Evolutionary conservation across 2,888 invertebrate species (phyloP).

Genomic region (Euphydryas editha): DNA sequence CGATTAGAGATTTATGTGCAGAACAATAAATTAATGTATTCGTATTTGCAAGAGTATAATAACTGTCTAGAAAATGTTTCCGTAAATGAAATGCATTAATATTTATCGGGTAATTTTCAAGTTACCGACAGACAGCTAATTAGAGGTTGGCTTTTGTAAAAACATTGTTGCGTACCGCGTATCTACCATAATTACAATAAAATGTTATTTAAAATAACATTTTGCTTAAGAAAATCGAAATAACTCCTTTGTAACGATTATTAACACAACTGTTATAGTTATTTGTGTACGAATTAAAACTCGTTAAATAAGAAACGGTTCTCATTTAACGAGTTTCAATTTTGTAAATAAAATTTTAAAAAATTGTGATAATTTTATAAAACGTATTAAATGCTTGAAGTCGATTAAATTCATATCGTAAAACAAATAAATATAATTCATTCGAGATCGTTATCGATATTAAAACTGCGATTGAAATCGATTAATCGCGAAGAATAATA

Average conservation of each 20-base stretch:
- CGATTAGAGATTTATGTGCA: background rate
- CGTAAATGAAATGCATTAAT: constrained; percentile 25
- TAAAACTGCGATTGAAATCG: constrained; percentile 37
- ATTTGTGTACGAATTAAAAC: too few species aligned
- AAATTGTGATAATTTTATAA: constrained; percentile 8
- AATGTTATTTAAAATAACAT: background rate
- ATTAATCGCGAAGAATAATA: constrained; percentile 69
- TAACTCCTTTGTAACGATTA: background rate
- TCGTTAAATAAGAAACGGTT: too few species aligned
- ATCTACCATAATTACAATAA: background rate
- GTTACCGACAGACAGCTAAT: constrained; percentile 17
- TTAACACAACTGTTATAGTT: too few species aligned
- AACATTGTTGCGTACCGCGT: background rate
- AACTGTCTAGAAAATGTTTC: constrained; percentile 21
- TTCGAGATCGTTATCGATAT: constrained; percentile 70
- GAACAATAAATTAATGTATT: constrained; percentile 14
- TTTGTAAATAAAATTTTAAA: background rate
- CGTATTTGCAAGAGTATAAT: constrained; percentile 16
- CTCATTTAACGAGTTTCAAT: too few species aligned
- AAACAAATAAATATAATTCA: constrained; percentile 79
- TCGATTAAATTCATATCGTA: constrained; percentile 42
- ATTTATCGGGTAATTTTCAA: constrained; percentile 23
- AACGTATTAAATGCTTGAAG: constrained; percentile 19
- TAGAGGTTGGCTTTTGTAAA: constrained; percentile 17
- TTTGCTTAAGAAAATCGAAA: background rate